These are phyloP conservation scores for Strigamia crassipes DNA, from an alignment of 2,888 invertebrate genomes.

Conservation along the genomic window DNA sequence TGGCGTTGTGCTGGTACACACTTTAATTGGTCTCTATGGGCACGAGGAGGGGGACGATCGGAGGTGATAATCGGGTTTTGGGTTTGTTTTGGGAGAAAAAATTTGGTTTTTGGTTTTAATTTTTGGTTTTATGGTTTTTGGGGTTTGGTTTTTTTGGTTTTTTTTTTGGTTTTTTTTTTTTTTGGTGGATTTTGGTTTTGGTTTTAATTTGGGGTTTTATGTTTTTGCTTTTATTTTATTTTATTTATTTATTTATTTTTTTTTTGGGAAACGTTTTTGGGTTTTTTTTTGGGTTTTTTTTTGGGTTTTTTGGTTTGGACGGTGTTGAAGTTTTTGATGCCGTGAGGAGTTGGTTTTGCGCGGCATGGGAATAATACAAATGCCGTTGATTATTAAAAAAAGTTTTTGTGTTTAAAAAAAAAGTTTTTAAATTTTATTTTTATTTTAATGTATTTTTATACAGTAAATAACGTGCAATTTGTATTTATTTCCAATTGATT, in stretches of 20 bases:
- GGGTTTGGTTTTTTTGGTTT: too few species aligned
- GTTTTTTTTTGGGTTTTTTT: neutral
- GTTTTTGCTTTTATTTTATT: too few species aligned
- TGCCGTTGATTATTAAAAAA: too few species aligned
- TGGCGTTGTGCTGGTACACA: constrained; percentile 32
- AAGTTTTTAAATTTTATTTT: too few species aligned
- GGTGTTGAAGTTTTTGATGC: neutral
- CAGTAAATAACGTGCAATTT: neutral
- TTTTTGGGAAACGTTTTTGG: neutral
- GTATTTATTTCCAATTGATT: neutral
- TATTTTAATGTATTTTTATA: too few species aligned
- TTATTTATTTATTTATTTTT: neutral
- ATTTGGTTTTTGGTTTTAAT: too few species aligned
- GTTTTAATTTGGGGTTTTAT: neutral
- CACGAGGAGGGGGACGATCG: neutral
- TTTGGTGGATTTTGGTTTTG: neutral
- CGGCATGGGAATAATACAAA: too few species aligned
- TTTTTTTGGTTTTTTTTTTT: neutral
- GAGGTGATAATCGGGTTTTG: constrained; percentile 21
- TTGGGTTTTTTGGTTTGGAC: neutral
- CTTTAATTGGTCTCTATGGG: constrained; percentile 18
- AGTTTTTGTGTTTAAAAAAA: too few species aligned
- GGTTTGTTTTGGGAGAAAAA: too few species aligned
- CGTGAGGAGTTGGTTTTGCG: too few species aligned
- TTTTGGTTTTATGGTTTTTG: too few species aligned